These are phyloP conservation scores for Porites cylindrica DNA, from an alignment of 92 coral and sea anemone genomes.

Conservation along the genomic window DNA sequence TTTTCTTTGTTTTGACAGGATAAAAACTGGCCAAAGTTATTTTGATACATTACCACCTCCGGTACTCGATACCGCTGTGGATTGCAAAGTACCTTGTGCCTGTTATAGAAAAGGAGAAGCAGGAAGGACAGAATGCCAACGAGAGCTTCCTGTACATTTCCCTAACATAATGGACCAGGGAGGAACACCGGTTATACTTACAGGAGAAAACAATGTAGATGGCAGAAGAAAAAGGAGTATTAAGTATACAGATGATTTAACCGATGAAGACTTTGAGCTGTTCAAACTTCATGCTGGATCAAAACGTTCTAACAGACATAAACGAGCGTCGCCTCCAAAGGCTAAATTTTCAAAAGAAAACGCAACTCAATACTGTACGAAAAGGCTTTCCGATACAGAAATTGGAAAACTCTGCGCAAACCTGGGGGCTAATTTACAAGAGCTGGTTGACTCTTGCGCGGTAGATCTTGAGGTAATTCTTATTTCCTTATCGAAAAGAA, in stretches of 20 bases:
- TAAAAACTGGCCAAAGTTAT: neutral
- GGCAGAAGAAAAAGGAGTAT: neutral
- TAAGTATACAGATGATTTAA: neutral
- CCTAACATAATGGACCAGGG: neutral
- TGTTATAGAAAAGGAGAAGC: neutral
- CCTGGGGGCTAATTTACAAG: neutral
- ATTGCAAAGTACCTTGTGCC: neutral
- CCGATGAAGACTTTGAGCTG: neutral
- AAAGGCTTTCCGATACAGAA: neutral
- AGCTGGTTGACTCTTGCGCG: neutral
- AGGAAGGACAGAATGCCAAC: neutral
- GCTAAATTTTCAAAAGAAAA: neutral
- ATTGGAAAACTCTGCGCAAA: slow-evolving; percentile 3
- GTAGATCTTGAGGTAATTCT: slow-evolving; percentile 2
- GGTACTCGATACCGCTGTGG: neutral
- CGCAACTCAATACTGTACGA: slow-evolving; percentile 1
- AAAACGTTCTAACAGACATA: neutral
- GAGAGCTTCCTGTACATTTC: neutral
- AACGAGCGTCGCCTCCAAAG: neutral
- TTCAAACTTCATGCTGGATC: neutral
- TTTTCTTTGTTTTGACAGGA: neutral
- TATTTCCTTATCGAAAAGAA: neutral
- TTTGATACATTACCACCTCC: slow-evolving; percentile 1
- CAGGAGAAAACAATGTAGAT: neutral
- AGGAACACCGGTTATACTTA: neutral